These are phyloP conservation scores for Trinorchestia longiramus DNA, from an alignment of 1,140 invertebrate species.

Conservation along the genomic window DNA sequence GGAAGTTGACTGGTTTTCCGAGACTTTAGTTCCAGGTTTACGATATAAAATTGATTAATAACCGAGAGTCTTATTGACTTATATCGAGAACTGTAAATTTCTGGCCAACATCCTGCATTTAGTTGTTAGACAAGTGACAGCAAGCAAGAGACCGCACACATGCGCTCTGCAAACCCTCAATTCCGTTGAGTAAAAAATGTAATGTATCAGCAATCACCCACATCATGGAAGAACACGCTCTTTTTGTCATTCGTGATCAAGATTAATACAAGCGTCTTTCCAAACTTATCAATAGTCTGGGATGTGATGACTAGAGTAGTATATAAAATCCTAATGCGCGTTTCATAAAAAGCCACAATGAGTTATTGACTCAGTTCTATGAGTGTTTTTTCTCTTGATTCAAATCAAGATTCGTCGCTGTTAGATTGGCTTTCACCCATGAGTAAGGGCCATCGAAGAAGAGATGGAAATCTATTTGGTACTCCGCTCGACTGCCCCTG, in stretches of 20 bases:
- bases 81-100: background rate
- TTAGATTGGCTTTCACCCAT: background rate
- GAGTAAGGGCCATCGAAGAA: conserved; percentile 15
- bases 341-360: background rate
- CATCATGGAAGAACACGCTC: background rate
- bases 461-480: background rate
- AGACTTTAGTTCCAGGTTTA: background rate
- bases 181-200: background rate
- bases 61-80: background rate
- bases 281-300: background rate
- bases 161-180: background rate
- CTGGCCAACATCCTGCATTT: background rate
- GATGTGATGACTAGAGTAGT: background rate
- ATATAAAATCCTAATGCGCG: background rate
- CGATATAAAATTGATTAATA: background rate
- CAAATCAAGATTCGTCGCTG: background rate
- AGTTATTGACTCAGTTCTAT: background rate
- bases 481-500: background rate
- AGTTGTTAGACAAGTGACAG: background rate
- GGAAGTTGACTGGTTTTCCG: background rate
- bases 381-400: background rate
- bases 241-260: background rate
- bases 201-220: background rate
- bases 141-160: background rate
- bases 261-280: background rate